phyloP scores from a whole-genome alignment of 2,888 invertebrate genomes.

The Lochmaea capreae region DNA sequence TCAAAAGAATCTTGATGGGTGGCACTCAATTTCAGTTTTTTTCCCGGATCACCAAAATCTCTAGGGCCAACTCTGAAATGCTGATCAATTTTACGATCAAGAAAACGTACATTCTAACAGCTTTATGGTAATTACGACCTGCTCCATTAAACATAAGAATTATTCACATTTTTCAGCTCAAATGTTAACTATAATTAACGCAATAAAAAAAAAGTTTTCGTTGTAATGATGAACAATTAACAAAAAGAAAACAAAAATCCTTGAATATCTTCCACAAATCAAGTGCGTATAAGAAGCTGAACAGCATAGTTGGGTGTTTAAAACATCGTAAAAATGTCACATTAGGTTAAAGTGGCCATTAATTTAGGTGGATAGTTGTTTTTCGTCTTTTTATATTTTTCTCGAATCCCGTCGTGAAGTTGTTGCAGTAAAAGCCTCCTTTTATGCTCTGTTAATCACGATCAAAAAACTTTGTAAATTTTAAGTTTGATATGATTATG shows the following conservation, averaged over 20 bases:
- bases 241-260: constrained; percentile 11
- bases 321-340: constrained; percentile 25
- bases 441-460: constrained; percentile 7
- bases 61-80: too few species aligned
- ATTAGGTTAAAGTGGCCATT: constrained; percentile 26
- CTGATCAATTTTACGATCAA: too few species aligned
- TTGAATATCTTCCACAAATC: constrained; percentile 19
- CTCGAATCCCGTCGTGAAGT: neutral
- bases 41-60: too few species aligned
- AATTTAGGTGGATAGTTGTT: constrained; percentile 19
- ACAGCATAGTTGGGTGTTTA: constrained; percentile 24
- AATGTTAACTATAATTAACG: too few species aligned
- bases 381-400: constrained; percentile 19
- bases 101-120: too few species aligned
- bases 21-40: too few species aligned
- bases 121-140: too few species aligned
- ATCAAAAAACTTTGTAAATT: neutral
- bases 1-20: too few species aligned
- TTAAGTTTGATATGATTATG: too few species aligned
- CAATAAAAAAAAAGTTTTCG: too few species aligned
- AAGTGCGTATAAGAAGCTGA: constrained; percentile 18
- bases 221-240: neutral
- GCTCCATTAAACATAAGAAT: too few species aligned
- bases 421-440: constrained; percentile 6
- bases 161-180: too few species aligned